These are phyloP conservation scores for Spilosoma lubricipeda DNA, from an alignment of 2,888 invertebrate genomes.

Conservation along the genomic window DNA sequence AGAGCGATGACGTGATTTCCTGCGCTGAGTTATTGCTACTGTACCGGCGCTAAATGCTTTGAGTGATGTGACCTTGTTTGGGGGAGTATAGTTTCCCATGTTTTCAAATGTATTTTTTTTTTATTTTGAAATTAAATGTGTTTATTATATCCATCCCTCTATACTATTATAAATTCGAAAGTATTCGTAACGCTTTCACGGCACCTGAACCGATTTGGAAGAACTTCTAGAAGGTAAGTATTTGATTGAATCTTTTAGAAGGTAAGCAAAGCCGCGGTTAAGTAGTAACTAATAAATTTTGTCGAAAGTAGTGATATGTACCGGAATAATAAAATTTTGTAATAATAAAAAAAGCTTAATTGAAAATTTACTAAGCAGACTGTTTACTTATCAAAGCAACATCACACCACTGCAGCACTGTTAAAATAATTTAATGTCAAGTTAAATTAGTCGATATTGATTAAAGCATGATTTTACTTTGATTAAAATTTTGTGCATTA, in stretches of 20 bases:
- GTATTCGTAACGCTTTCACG: too few species aligned
- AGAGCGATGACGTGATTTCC: conserved; percentile 87
- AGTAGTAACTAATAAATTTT: neutral
- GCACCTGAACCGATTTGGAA: too few species aligned
- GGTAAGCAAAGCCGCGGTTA: too few species aligned
- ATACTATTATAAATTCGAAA: too few species aligned
- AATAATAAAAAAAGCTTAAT: neutral
- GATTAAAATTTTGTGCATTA: neutral
- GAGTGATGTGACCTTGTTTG: conserved; percentile 66
- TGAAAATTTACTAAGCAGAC: neutral
- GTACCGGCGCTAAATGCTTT: conserved; percentile 83
- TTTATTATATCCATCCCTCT: neutral
- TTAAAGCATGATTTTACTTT: neutral
- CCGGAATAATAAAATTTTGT: neutral
- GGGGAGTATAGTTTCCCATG: conserved; percentile 29
- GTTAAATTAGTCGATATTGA: neutral
- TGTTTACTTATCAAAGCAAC: neutral
- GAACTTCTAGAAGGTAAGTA: too few species aligned
- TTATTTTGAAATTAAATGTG: neutral
- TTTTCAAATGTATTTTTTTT: neutral
- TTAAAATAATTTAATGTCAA: neutral
- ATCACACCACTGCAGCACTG: neutral
- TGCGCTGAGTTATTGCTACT: conserved; percentile 86
- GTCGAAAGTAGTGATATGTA: neutral
- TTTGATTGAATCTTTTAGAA: too few species aligned